phyloP scores from a whole-genome alignment of 2,888 invertebrate genomes.

The Papilio gigon region DNA sequence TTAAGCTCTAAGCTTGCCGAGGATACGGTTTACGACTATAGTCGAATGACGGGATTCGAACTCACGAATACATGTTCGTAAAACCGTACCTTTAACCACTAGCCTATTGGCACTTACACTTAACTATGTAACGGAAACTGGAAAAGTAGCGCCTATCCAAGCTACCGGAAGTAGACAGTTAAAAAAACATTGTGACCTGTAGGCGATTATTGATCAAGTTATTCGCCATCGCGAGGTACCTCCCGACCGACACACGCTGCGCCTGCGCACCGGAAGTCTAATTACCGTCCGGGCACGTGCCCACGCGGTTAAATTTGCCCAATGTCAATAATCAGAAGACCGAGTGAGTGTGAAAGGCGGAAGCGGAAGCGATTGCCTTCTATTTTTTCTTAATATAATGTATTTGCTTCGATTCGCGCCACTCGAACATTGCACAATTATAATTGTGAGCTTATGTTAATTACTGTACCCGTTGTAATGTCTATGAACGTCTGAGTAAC shows the following conservation, averaged over 20 bases:
- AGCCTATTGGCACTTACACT: not conserved
- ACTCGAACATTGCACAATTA: too few relatives aligned
- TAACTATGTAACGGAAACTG: not conserved
- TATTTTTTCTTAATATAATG: not conserved
- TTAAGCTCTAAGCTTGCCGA: too few relatives aligned
- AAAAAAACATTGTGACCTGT: constrained; percentile 29
- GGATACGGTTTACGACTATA: too few relatives aligned
- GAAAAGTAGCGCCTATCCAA: constrained; percentile 1
- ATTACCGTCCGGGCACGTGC: constrained; percentile 32
- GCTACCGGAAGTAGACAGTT: constrained; percentile 31
- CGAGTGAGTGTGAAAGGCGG: constrained; percentile 11
- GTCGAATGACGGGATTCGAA: too few relatives aligned
- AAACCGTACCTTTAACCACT: too few relatives aligned
- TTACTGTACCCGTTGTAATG: too few relatives aligned
- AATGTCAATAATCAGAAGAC: constrained; percentile 24
- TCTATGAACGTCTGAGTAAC: too few relatives aligned
- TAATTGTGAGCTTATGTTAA: too few relatives aligned
- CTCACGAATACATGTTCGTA: too few relatives aligned
- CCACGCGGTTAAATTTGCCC: constrained; percentile 35
- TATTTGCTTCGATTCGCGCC: not conserved
- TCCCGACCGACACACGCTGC: not conserved
- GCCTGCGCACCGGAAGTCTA: constrained; percentile 23
- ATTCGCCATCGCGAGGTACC: constrained; percentile 24
- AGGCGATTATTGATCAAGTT: constrained; percentile 31
- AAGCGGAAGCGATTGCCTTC: constrained; percentile 14